These are phyloP conservation scores for Pterostichus niger DNA, from an alignment of 2,888 invertebrate species.

Conservation along the genomic window DNA sequence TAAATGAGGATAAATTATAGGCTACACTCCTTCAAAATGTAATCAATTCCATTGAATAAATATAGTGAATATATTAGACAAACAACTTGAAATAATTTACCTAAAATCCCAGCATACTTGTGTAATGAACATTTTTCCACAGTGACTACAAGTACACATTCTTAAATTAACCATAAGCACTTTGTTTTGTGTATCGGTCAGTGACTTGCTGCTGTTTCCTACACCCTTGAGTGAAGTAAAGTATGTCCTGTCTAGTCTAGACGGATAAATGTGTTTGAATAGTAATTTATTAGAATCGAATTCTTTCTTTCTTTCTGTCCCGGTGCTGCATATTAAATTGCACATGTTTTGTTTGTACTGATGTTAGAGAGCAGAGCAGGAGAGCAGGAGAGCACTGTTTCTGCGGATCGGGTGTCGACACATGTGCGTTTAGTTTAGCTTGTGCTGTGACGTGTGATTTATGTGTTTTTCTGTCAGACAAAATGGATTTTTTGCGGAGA, in stretches of 20 bases:
- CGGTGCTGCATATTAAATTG: slow-evolving; percentile 48
- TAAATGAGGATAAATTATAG: no score
- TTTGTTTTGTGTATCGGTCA: slow-evolving; percentile 15
- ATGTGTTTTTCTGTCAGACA: slow-evolving; percentile 57
- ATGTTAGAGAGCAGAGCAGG: no score
- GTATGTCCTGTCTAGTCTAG: slow-evolving; percentile 47
- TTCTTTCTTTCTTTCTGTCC: slow-evolving; percentile 20
- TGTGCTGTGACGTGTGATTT: slow-evolving; percentile 54
- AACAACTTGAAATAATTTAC: no score
- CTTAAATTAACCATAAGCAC: neutral
- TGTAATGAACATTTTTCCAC: no score
- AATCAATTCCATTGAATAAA: neutral
- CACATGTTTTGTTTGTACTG: slow-evolving; percentile 11
- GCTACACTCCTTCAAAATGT: no score
- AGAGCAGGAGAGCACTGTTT: neutral
- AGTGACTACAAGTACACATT: neutral
- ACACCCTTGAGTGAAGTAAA: neutral
- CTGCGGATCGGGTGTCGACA: neutral
- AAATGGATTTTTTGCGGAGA: slow-evolving; percentile 55
- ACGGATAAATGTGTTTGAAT: slow-evolving; percentile 51
- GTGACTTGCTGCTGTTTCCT: neutral
- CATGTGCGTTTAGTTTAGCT: slow-evolving; percentile 16
- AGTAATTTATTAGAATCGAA: slow-evolving; percentile 54
- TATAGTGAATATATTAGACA: no score
- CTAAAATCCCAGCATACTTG: no score